phyloP scores from a whole-genome alignment of 2,888 invertebrate genomes.

The Agrotis exclamationis region DNA sequence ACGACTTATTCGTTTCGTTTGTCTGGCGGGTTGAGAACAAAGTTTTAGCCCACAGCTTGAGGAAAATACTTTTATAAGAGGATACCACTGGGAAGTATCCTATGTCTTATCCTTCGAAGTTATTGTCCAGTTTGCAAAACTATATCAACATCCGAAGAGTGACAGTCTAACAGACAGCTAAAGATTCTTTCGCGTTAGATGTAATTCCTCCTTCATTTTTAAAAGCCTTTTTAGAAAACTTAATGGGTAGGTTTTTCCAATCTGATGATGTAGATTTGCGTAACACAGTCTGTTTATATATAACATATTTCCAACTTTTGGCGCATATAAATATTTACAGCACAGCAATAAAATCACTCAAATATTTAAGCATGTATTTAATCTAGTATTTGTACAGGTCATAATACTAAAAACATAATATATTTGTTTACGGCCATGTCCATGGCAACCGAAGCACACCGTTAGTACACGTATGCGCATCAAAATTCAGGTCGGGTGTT shows the following conservation, averaged over 20 bases:
- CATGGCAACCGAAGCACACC: slow-evolving; percentile 64
- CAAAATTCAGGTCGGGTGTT: slow-evolving; percentile 79
- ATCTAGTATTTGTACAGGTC: slow-evolving; percentile 28
- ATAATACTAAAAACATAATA: slow-evolving; percentile 49
- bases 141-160: no score
- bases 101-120: no score
- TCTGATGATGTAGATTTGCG: neutral
- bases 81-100: no score
- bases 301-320: neutral
- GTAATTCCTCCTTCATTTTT: neutral
- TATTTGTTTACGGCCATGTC: slow-evolving; percentile 63
- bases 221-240: neutral
- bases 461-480: slow-evolving; percentile 72
- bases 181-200: no score
- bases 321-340: slow-evolving; percentile 20
- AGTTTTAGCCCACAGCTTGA: neutral
- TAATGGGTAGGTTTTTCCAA: neutral
- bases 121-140: no score
- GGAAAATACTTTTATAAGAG: no score
- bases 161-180: no score
- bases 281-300: neutral
- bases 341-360: slow-evolving; percentile 8
- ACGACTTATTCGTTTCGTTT: slow-evolving; percentile 9
- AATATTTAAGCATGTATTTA: slow-evolving; percentile 37
- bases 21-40: neutral